These are phyloP conservation scores for Ostrea denselamellosa DNA, from an alignment of 1,140 invertebrate species.

Conservation along the genomic window DNA sequence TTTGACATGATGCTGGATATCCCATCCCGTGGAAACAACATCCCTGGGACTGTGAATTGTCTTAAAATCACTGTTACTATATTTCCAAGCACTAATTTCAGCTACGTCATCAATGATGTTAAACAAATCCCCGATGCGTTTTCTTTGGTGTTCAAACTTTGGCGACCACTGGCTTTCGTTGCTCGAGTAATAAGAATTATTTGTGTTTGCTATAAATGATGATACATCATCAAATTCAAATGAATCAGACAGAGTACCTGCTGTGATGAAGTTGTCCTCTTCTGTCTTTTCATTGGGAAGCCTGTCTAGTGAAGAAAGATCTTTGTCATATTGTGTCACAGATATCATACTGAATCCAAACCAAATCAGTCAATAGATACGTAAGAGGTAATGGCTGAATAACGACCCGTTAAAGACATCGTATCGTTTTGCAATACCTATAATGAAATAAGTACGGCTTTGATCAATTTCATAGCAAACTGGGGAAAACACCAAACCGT, in stretches of 20 bases:
- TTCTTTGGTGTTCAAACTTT: slow-evolving; percentile 8
- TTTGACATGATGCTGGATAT: background rate
- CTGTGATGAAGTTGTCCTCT: background rate
- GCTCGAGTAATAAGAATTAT: background rate
- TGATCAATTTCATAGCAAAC: background rate
- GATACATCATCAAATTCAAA: background rate
- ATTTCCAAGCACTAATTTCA: background rate
- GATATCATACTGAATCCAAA: background rate
- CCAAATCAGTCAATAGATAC: too few relatives aligned
- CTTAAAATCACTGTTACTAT: background rate
- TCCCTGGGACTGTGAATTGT: background rate
- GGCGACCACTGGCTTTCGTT: background rate
- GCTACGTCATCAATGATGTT: background rate
- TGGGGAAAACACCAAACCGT: background rate
- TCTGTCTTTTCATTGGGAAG: background rate
- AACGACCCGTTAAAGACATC: background rate
- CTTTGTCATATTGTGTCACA: background rate
- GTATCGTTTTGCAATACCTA: background rate
- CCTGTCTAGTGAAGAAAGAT: background rate
- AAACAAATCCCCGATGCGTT: background rate
- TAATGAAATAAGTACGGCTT: background rate
- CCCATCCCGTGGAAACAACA: background rate
- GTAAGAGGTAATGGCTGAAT: too few relatives aligned
- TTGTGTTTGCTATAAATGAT: background rate
- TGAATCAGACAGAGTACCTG: background rate